Base-by-base conservation (phyloP, 2,113 vertebrate species). In the Otus sunia region DNA sequence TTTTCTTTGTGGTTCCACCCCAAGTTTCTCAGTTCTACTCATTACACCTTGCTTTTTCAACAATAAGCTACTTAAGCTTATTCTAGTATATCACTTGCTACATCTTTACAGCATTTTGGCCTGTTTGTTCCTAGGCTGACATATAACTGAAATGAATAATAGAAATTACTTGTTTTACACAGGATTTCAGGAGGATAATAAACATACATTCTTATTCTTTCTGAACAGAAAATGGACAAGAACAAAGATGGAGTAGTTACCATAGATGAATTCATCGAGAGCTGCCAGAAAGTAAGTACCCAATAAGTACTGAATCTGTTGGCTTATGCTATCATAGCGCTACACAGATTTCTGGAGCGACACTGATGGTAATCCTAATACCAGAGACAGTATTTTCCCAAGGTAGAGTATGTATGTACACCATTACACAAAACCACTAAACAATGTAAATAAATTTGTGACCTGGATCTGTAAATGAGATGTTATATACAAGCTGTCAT, bases 211-310 rank as follows among this genome's bases (percentile, higher is more conserved):
- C 23, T 73, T 97, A 86, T 90, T 78, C 30, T 92, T 94, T 88
- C 59, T 80, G 39, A 95, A 98, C 98, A 99, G 99, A 99, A 99
- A 98, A 99, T 99, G 99, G 99, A 99, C 98, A 99, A 99, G 98
- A 99, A 99, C 96, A 99, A 99, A 97, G 99, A 99, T 68, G 99
- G 99, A 17, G 99, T 99, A 59, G 99, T 99, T 73, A 99, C 99
- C 98, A 99, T 99, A 97, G 99, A 99, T 5, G 99, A 99, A 97
- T 99, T 99, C 98, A 99, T 99, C 32, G 99, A 99, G 97, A 99
- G 99, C 92, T 99, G 99, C 98, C 99, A 99, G 98, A 99, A 99
- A 91, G 99, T 99, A 98, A 99, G 99, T 98, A 77, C 21, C 25
- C 5, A 10, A 64, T 53, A 73, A 67, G 45, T 86, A 68, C 4